phyloP scores from a whole-genome alignment of 2,888 invertebrate species.

The Ypsolopha sequella region DNA sequence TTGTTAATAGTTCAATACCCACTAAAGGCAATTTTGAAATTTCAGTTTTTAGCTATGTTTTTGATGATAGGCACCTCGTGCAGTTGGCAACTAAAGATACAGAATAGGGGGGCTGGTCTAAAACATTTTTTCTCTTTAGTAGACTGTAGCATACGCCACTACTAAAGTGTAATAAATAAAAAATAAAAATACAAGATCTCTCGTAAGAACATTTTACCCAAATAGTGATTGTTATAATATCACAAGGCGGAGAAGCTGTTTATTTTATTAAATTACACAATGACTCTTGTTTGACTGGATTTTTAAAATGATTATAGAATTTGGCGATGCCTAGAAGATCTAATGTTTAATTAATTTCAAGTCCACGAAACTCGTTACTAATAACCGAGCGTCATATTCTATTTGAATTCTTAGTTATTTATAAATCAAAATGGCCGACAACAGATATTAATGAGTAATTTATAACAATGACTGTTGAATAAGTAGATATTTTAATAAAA shows the following conservation, averaged over 20 bases:
- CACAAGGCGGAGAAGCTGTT: neutral
- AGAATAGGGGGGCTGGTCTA: no score
- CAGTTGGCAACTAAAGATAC: no score
- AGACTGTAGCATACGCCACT: no score
- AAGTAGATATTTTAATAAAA: constrained; percentile 49
- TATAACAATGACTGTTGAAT: constrained; percentile 54
- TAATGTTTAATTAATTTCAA: neutral
- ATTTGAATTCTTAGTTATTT: neutral
- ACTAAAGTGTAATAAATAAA: no score
- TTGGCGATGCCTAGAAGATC: neutral
- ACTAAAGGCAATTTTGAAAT: no score
- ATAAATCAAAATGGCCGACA: constrained; percentile 14
- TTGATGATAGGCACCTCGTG: no score
- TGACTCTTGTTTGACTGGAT: neutral
- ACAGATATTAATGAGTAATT: constrained; percentile 55
- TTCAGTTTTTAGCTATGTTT: no score
- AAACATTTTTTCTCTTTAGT: no score
- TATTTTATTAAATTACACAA: neutral
- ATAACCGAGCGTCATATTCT: neutral
- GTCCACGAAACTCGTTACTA: neutral
- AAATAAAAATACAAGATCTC: constrained; percentile 20
- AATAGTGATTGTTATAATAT: constrained; percentile 19
- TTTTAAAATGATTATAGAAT: neutral
- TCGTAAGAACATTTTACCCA: constrained; percentile 19
- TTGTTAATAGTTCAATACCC: no score